Conservation (phyloP, 2,113 vertebrate species). For the Ariopsis seemanni region DNA sequence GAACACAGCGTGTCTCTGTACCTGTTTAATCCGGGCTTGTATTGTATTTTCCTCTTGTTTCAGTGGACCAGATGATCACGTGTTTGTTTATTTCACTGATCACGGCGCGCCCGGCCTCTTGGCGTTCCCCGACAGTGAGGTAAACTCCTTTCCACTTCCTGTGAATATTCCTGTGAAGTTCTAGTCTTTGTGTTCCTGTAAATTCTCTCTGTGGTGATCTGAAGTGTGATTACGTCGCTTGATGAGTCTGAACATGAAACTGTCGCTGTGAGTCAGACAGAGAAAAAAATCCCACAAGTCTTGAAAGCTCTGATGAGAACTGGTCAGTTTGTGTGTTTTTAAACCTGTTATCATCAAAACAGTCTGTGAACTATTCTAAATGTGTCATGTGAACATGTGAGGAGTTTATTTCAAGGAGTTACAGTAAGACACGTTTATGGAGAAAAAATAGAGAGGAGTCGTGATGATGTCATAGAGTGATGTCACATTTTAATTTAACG, state of each 20-base stretch:
- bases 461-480: background rate
- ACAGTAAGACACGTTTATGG: background rate
- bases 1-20: background rate
- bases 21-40: background rate
- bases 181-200: background rate
- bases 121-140: conserved; percentile 87
- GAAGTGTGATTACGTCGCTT: no score
- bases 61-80: conserved; percentile 90
- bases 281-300: background rate
- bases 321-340: background rate
- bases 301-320: background rate
- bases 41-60: background rate
- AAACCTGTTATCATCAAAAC: background rate
- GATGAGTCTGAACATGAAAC: background rate
- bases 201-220: no score
- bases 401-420: background rate
- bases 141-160: conserved; percentile 68
- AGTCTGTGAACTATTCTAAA: no score
- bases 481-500: no score
- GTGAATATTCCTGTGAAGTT: background rate
- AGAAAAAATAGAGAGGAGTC: background rate
- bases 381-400: background rate
- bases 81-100: conserved; percentile 95
- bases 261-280: background rate
- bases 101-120: conserved; percentile 89